Evolutionary conservation across 2,113 vertebrate species (phyloP).

Genomic region (Pangasianodon hypophthalmus): DNA sequence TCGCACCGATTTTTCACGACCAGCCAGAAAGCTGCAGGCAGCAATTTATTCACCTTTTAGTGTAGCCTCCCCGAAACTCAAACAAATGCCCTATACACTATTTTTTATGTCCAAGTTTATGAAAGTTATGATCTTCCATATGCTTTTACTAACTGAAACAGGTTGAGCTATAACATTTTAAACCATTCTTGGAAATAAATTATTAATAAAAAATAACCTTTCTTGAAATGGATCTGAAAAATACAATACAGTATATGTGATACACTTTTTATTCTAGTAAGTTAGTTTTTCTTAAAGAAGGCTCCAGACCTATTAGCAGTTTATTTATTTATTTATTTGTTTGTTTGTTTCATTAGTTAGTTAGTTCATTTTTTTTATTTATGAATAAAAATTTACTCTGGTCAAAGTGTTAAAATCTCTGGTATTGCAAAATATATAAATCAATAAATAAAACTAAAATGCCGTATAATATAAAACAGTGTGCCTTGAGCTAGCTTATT

Average conservation of each 20-base stretch:
- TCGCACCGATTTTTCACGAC: slow-evolving; percentile 85
- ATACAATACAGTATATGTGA: not conserved
- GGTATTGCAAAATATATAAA: not conserved
- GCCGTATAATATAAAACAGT: not conserved
- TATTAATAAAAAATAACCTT: not conserved
- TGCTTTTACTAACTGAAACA: not conserved
- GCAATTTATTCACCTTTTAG: slow-evolving; percentile 76
- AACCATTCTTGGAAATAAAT: not conserved
- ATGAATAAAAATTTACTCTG: not conserved
- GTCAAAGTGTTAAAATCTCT: not conserved
- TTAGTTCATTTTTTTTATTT: not conserved
- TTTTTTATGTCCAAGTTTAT: not conserved
- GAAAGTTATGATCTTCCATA: not conserved
- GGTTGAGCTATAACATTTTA: not conserved
- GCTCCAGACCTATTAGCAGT: not conserved
- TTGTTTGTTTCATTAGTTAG: not conserved
- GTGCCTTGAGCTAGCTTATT: not conserved
- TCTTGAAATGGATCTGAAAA: not conserved
- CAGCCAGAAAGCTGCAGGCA: slow-evolving; percentile 79
- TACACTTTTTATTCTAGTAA: not conserved
- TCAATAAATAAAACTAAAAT: not conserved
- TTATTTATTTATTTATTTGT: not conserved
- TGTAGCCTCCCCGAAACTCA: not conserved
- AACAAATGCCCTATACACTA: not conserved
- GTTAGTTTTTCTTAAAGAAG: not conserved